Base-by-base conservation (phyloP, 2,888 invertebrate genomes). In the Nomada fucata region DNA sequence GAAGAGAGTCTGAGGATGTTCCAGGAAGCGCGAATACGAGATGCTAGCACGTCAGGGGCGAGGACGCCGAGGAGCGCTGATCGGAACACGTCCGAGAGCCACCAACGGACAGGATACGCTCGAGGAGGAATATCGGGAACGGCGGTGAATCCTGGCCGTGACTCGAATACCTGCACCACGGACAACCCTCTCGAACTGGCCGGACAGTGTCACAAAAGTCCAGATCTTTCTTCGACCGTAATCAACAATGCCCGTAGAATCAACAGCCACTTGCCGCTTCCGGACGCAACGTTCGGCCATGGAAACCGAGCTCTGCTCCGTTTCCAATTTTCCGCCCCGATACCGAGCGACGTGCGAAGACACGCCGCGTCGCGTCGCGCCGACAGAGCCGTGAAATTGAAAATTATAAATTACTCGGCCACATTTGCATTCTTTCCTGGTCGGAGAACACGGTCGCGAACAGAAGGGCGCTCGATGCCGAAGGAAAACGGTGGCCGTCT, bases 71-170 rank as follows among this genome's bases (percentile, higher is more conserved):
- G 61, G 68, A 42, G 29, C 60, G 61, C 36, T 42, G 61, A 65
- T 74, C 61, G 71, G 71, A 44, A 80, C 83, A 85, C 77, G 79
- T 85, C 64, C 72, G 74, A 72, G 63, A 47, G 68, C 63, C 53
- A 52, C n/a, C 53, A 52, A 53, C 72, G 20, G 78, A 76, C 77
- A 76, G 82, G 78, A 74, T 76, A 85, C 73, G 73, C 53, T 61
- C 36, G 71, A 78, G 70, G 70, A 60, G 75, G 80, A 82, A 88
- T 83, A 81, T 81, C 83, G 70, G 69, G 76, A 61, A 88, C 79
- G 79, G 78, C 84, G 67, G 82, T 64, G 84, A 88, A 88, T 86
- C 80, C 53, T 77, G 78, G 60, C 77, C 87, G 86, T 85, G 88
- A 88, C 84, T 86, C 75, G 84, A 88, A 88, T 87, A 86, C 50